Conservation (phyloP, 2,888 invertebrate genomes). For the Acronicta psi region DNA sequence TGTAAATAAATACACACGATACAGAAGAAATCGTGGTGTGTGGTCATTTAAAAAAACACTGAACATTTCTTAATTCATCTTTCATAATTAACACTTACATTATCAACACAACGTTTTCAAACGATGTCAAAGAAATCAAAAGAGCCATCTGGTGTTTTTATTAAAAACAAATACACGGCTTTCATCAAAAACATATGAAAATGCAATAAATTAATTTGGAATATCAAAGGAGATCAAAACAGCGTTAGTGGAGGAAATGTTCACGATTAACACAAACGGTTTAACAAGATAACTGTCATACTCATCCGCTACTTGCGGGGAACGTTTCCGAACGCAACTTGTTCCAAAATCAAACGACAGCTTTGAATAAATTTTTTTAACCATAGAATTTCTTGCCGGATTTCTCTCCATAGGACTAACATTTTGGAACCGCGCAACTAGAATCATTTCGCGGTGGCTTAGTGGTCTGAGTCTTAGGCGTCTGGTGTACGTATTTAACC, state of each 20-base stretch:
- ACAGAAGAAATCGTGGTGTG: not conserved
- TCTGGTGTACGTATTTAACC: too few species aligned
- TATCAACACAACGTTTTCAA: constrained; percentile 38
- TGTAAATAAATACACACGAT: not conserved
- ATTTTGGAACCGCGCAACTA: too few species aligned
- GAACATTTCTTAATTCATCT: constrained; percentile 24
- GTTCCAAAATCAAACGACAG: not conserved
- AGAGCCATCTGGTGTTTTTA: constrained; percentile 53
- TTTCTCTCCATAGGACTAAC: too few species aligned
- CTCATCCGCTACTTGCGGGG: constrained; percentile 32
- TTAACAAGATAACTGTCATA: constrained; percentile 35
- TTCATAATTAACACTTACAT: constrained; percentile 38
- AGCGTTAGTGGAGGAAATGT: constrained; percentile 56
- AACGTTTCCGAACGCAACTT: constrained; percentile 13
- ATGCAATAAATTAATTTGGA: constrained; percentile 57
- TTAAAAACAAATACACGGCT: constrained; percentile 52
- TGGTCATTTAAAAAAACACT: constrained; percentile 1
- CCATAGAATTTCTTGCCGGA: too few species aligned
- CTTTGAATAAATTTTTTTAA: constrained; percentile 1
- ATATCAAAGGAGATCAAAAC: constrained; percentile 68
- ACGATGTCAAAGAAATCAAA: constrained; percentile 48
- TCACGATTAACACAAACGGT: constrained; percentile 44
- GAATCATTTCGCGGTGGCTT: too few species aligned
- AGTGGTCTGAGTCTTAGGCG: too few species aligned
- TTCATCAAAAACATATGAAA: constrained; percentile 63